These are phyloP conservation scores for Eospalax fontanierii DNA, from an alignment of 2,797 vertebrate genomes.

Conservation along the genomic window DNA sequence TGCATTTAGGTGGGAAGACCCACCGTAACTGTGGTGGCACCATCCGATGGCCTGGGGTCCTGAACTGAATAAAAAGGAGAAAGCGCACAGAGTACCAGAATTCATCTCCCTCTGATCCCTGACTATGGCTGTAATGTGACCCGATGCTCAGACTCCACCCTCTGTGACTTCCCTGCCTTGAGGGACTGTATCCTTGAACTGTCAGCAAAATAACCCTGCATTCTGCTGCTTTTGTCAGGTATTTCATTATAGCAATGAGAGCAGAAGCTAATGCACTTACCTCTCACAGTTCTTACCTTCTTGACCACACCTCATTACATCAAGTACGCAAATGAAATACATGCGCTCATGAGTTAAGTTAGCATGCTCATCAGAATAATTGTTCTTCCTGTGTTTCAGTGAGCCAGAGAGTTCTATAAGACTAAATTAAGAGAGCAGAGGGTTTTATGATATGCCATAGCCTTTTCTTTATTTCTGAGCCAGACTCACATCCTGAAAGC, in stretches of 20 bases:
- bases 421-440: neutral
- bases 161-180: too few relatives aligned
- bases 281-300: too few relatives aligned
- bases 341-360: neutral
- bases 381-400: neutral
- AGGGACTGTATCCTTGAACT: too few relatives aligned
- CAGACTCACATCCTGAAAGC: neutral
- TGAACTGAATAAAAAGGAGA: neutral
- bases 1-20: neutral
- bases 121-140: neutral
- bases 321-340: neutral
- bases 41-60: too few relatives aligned
- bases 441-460: neutral
- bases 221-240: too few relatives aligned
- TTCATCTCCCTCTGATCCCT: neutral
- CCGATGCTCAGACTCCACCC: too few relatives aligned
- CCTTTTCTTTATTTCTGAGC: neutral
- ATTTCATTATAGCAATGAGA: too few relatives aligned
- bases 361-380: neutral
- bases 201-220: too few relatives aligned
- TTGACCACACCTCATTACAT: neutral
- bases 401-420: neutral
- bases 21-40: neutral
- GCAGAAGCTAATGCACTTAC: too few relatives aligned
- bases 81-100: neutral